Conservation (phyloP, 2,888 invertebrate species). For the Dexiosoma caninum region DNA sequence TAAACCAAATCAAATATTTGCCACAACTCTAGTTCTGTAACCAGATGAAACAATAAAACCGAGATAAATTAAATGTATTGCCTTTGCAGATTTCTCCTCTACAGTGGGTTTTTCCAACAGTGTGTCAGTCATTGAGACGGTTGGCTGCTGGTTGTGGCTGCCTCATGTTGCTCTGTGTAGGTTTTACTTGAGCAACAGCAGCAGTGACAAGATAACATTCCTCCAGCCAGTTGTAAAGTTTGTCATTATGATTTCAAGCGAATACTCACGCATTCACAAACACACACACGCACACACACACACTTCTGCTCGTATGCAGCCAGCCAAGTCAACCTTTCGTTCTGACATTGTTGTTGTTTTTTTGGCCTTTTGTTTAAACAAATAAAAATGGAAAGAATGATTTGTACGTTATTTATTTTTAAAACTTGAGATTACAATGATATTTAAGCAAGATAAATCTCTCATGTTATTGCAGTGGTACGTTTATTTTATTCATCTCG, state of each 20-base stretch:
- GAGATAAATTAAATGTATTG: constrained; percentile 22
- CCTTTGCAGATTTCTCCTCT: constrained; percentile 25
- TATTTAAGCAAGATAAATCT: constrained; percentile 44
- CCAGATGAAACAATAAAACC: constrained; percentile 21
- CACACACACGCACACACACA: no score
- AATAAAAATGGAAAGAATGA: constrained; percentile 38
- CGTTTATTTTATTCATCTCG: no score
- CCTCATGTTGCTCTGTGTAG: constrained; percentile 38
- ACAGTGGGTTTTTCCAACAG: constrained; percentile 24
- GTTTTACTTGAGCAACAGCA: constrained; percentile 19
- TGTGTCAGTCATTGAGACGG: constrained; percentile 6
- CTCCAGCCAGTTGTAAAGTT: constrained; percentile 16
- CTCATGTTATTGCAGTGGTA: constrained; percentile 10
- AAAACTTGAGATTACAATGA: constrained; percentile 35
- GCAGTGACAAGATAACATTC: constrained; percentile 2
- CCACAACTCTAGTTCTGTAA: background rate
- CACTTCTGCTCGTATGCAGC: background rate
- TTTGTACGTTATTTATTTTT: constrained; percentile 40
- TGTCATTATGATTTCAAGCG: constrained; percentile 31
- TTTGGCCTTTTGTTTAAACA: constrained; percentile 32
- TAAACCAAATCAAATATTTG: background rate
- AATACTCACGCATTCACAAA: constrained; percentile 16
- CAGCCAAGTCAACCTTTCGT: background rate
- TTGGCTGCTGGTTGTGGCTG: background rate
- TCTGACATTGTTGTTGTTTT: constrained; percentile 1